Base-by-base conservation (phyloP, 2,888 invertebrate genomes). In the Danaus chrysippus region DNA sequence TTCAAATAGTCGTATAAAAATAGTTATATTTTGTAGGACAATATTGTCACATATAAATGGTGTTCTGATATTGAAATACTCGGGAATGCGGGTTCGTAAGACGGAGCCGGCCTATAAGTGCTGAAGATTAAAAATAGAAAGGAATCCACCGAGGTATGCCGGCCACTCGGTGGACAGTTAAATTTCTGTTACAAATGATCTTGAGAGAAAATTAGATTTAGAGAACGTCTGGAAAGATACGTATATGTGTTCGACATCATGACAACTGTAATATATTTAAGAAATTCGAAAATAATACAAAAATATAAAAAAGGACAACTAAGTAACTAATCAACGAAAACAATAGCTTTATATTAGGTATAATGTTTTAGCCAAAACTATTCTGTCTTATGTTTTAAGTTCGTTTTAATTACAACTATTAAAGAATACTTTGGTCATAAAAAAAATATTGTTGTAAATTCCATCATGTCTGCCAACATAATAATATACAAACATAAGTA, bases 91-190 rank as follows among this genome's bases (percentile, higher is more conserved):
- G 66, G 64, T 68, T 69, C 64, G 73, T 67, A 54, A 68, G 72
- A 73, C 72, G 72, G 71, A 69, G 71, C 65, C 70, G 71, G 65
- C 65, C 66, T 68, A 49, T 49, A 68, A 69, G 69, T 70, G 73
- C 74, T 74, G 70, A 54, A 58, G 57, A 61, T 64, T 81, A 80
- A 73, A 76, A 78, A 80, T 81, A 81, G 78, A 68, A 58, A 63
- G 75, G 77, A 77, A 81, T 80, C 73, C 68, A 70, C 67, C 62
- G 61, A 64, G 73, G 74, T 71, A 77, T 76, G 69, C 69, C 69
- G 70, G 60, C 67, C 68, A 68, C 68, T 65, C 56, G 56, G 68
- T 58, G 66, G 63, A 56, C 63, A 65, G 64, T 67, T 61, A 62
- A 64, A 67, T 57, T 62, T 67, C 60, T 64, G 54, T 62, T 65